Evolutionary conservation across 1,140 invertebrate genomes (phyloP).

Genomic region (Ceratina australensis): DNA sequence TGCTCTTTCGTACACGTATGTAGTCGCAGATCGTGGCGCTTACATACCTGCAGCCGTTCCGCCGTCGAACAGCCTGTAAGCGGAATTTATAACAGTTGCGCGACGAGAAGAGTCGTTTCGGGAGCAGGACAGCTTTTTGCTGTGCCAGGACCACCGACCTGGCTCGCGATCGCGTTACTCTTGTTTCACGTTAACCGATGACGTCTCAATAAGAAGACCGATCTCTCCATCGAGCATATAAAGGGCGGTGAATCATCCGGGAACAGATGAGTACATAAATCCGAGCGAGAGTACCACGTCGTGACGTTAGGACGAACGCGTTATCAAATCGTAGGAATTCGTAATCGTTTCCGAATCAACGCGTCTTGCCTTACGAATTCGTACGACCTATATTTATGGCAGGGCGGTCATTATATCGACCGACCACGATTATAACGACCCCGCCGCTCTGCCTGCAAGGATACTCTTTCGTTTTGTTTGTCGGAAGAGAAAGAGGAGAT

Average conservation of each 20-base stretch:
- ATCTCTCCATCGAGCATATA: slow-evolving; percentile 13
- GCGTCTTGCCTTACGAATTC: too few species aligned
- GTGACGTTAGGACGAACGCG: background rate
- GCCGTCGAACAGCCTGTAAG: slow-evolving; percentile 11
- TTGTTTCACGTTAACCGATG: slow-evolving; percentile 46
- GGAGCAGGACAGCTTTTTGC: slow-evolving; percentile 39
- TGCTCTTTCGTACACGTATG: slow-evolving; percentile 21
- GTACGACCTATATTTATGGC: too few species aligned
- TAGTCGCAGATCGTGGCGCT: slow-evolving; percentile 7
- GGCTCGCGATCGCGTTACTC: slow-evolving; percentile 45
- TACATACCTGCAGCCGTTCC: slow-evolving; percentile 17
- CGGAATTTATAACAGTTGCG: slow-evolving; percentile 48
- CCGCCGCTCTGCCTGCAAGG: too few species aligned
- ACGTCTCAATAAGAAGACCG: slow-evolving; percentile 52
- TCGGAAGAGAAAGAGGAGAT: slow-evolving; percentile 5
- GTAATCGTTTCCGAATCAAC: too few species aligned
- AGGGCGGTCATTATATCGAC: too few species aligned
- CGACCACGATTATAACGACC: too few species aligned
- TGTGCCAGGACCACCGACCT: slow-evolving; percentile 28
- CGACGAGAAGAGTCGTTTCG: background rate
- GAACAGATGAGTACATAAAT: background rate
- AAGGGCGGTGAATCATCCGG: slow-evolving; percentile 34
- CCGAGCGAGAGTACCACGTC: background rate
- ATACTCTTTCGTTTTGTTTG: too few species aligned
- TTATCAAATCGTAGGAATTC: background rate